A percentile compares a stretch with the other conserved stretches of the same genome.
Evolutionary conservation across 2,888 invertebrate genomes (phyloP).

Genomic region (Polyploca ridens): DNA sequence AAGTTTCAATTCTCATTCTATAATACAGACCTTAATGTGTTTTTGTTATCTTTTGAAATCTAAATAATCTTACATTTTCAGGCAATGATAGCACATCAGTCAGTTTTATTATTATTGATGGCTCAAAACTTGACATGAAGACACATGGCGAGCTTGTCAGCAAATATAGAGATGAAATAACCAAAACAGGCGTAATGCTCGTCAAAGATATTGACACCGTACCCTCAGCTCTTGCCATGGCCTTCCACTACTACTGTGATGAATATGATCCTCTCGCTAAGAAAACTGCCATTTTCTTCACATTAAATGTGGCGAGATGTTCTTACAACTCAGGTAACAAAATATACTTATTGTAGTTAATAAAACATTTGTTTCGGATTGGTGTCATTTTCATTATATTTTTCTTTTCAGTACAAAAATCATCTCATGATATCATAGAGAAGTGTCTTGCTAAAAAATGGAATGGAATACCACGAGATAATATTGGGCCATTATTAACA

Average conservation of each 20-base stretch:
- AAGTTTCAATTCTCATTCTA: no score
- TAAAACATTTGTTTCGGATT: background rate
- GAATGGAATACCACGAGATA: constrained; percentile 60
- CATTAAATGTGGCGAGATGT: constrained; percentile 68
- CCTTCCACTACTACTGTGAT: constrained; percentile 80
- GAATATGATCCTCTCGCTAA: constrained; percentile 75
- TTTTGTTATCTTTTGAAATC: background rate
- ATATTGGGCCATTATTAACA: constrained; percentile 67
- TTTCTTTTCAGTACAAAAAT: constrained; percentile 53
- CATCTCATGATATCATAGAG: constrained; percentile 62
- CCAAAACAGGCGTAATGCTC: constrained; percentile 67
- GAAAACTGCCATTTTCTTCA: constrained; percentile 76
- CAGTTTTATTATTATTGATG: constrained; percentile 58
- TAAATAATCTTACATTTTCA: constrained; percentile 32
- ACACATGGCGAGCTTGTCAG: constrained; percentile 65
- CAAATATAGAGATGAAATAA: constrained; percentile 57
- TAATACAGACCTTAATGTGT: no score
- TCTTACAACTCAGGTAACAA: constrained; percentile 49
- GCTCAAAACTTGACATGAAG: constrained; percentile 52
- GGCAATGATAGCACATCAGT: constrained; percentile 59
- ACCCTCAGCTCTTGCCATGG: constrained; percentile 73
- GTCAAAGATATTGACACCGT: constrained; percentile 66
- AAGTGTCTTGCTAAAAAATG: constrained; percentile 72
- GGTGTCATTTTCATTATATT: constrained; percentile 10
- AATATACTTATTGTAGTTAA: no score